Base-by-base conservation (phyloP, 2,797 vertebrate genomes). In the Gephyroberyx darwinii region DNA sequence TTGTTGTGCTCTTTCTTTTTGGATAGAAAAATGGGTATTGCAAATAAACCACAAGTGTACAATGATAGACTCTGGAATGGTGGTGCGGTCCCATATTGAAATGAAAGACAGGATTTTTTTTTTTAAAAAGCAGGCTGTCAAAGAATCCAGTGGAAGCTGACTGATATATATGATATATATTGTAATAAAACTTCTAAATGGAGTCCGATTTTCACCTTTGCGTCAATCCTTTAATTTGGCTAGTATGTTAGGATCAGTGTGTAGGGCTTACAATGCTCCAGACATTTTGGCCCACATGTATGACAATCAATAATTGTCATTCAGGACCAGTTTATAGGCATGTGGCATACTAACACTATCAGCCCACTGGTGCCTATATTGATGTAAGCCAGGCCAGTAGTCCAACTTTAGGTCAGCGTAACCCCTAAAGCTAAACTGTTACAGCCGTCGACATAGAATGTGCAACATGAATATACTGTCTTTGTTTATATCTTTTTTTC, bases 1-100 rank as follows among this genome's bases (percentile, higher is more conserved):
- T 92, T 90, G 71, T 83, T 87, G 83, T 80, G 78, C 54, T 84
- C 74, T 88, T 86, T 75, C 48, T 85, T 90, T 92, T 77, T 75
- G 71, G 54, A 77, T 81, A 71, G 83, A 87, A 86, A 91, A 88
- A 84, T 72, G 71, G 80, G 71, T 31, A 60, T 86, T 82, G 64
- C 47, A 65, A 85, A 78, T 76, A 83, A 86, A 88, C 71, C 80
- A 59, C 74, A 83, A 69, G 62, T 80, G 83, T 78, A 56, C 31
- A 50, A 65, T 69, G 68, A 82, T 64, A 43, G 55, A 65, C 56
- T 76, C 48, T 66, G 50, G 35, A 58, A 65, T 81, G 75, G 74
- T 61, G 53, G 48, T 50, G 48, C 56, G 26, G 50, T 74, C 14
- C 50, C 14, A 17, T 73, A 72, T 62, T 70, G 16, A 69, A 82